Percentiles rank a stretch among this genome's conserved stretches.
Evolutionary conservation across 2,888 invertebrate genomes (phyloP).

Genomic region (Agrotis puta): DNA sequence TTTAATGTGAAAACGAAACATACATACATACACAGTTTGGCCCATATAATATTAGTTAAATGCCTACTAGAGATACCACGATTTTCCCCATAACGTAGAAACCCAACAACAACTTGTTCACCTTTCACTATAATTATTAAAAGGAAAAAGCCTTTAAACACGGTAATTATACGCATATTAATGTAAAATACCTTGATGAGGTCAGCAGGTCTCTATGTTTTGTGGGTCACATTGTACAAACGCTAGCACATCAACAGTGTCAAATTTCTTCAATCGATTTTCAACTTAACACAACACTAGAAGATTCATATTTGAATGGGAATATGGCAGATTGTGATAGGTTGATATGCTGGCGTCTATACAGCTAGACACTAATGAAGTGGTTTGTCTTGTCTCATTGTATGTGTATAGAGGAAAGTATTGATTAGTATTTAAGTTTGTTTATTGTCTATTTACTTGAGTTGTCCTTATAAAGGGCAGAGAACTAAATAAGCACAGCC

Average conservation of each 20-base stretch:
- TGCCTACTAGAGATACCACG: no score
- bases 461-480: background rate
- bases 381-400: constrained; percentile 35
- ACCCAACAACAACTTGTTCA: no score
- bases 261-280: no score
- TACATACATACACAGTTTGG: no score
- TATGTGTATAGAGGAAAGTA: background rate
- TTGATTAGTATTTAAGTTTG: background rate
- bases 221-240: background rate
- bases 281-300: no score
- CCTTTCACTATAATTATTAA: background rate
- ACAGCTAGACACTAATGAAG: constrained; percentile 6
- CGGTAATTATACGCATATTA: background rate
- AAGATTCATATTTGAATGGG: no score
- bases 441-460: background rate
- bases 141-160: constrained; percentile 10
- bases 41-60: no score
- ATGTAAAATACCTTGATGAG: constrained; percentile 7
- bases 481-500: background rate
- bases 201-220: constrained; percentile 3
- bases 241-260: no score
- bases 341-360: no score
- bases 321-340: no score
- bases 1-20: no score
- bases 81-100: no score